phyloP scores from a whole-genome alignment of 2,888 invertebrate genomes.

The Hecatera dysodea region DNA sequence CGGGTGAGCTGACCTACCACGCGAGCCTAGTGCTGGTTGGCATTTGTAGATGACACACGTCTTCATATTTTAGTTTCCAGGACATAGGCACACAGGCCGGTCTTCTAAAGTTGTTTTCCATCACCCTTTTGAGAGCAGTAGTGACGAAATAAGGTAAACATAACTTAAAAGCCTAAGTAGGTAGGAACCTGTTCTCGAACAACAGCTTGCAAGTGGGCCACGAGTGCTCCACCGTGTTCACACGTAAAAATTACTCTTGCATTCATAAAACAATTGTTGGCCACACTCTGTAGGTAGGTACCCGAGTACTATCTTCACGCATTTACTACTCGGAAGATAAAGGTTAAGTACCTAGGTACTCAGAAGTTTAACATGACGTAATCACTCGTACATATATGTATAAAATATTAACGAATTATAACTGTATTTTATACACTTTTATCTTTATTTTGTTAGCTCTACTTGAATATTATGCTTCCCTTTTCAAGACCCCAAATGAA shows the following conservation, averaged over 20 bases:
- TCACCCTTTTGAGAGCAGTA: neutral
- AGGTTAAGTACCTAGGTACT: too few relatives aligned
- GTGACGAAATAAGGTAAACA: neutral
- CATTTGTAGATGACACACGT: neutral
- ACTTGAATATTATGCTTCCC: conserved; percentile 16
- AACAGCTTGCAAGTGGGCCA: neutral
- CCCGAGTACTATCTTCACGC: neutral
- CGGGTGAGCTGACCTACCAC: neutral
- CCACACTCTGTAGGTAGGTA: neutral
- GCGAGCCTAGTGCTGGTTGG: neutral
- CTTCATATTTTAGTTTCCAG: neutral
- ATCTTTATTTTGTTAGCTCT: neutral
- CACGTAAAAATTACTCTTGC: neutral
- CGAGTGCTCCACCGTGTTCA: neutral
- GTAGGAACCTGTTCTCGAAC: too few relatives aligned
- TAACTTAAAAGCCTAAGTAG: neutral
- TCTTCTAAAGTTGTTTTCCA: neutral
- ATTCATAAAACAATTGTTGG: neutral
- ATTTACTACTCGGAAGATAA: too few relatives aligned
- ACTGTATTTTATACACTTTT: conserved; percentile 14
- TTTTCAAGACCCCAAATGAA: conserved; percentile 22
- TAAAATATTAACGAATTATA: conserved; percentile 13
- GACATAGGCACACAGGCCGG: neutral
- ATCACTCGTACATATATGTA: conserved; percentile 11
- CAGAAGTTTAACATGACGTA: neutral